Percentiles rank a stretch among this genome's conserved stretches.
Conservation (phyloP, 1,140 invertebrate genomes). For the Acromyrmex heyeri region DNA sequence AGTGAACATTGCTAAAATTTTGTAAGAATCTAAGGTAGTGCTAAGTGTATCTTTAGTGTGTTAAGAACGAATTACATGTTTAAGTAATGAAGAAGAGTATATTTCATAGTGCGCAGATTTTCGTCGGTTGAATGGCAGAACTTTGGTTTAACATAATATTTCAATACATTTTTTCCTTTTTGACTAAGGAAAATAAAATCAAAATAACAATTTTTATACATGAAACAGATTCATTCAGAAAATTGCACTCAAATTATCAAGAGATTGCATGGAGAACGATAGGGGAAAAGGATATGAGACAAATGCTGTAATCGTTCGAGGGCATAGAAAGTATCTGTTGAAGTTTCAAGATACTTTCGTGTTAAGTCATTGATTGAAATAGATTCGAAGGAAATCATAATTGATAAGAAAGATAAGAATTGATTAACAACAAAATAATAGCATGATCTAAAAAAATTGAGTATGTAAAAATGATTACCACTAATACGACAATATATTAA, state of each 20-base stretch:
- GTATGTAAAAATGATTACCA: not conserved
- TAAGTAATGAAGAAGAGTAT: not conserved
- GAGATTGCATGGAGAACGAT: not conserved
- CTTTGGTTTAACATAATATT: not conserved
- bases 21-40: not conserved
- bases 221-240: not conserved
- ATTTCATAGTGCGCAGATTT: not conserved
- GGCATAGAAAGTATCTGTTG: constrained; percentile 71
- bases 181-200: not conserved
- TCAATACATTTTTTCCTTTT: not conserved
- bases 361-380: not conserved
- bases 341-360: constrained; percentile 43
- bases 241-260: not conserved
- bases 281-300: constrained; percentile 75
- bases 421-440: not conserved
- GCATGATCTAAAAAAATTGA: not conserved
- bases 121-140: not conserved
- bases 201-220: not conserved
- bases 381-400: not conserved
- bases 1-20: not conserved
- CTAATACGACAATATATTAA: not conserved
- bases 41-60: not conserved
- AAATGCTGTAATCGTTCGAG: constrained; percentile 67
- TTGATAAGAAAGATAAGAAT: not conserved
- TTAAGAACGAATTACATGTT: not conserved